Evolutionary conservation across 1,140 invertebrate species (phyloP).

Genomic region (Drosophila equinoxialis): DNA sequence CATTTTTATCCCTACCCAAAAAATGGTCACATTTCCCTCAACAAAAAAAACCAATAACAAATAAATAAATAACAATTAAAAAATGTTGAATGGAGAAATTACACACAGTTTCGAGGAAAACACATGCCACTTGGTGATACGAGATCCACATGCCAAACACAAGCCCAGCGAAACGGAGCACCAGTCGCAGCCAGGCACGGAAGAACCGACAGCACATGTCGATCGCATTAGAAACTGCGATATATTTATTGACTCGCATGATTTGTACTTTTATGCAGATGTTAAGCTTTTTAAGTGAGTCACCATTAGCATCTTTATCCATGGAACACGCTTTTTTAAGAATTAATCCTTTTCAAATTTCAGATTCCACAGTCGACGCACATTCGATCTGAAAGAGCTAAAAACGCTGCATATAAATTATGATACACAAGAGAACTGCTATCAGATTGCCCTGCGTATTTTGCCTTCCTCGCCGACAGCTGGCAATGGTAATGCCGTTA

Average conservation of each 20-base stretch:
- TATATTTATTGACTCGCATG: conserved; percentile 72
- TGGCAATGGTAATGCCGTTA: conserved; percentile 17
- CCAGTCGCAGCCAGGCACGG: conserved; percentile 23
- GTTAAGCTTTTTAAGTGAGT: conserved; percentile 75
- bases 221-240: conserved; percentile 78
- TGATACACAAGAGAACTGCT: conserved; percentile 55
- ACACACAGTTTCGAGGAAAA: conserved; percentile 69
- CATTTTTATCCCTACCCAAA: too few relatives aligned
- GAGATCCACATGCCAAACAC: conserved; percentile 43
- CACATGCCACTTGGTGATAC: conserved; percentile 66
- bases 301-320: conserved; percentile 23
- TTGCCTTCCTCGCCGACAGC: conserved; percentile 43
- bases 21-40: too few relatives aligned
- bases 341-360: conserved; percentile 8
- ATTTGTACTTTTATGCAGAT: conserved; percentile 76
- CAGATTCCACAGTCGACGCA: conserved; percentile 71
- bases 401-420: conserved; percentile 68
- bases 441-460: conserved; percentile 63
- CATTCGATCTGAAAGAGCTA: conserved; percentile 70
- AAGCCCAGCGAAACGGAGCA: conserved; percentile 49
- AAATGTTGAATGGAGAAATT: conserved; percentile 71
- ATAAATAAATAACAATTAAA: conserved; percentile 43
- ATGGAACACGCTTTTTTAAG: conserved; percentile 16
- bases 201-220: conserved; percentile 44
- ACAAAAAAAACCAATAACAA: conserved; percentile 9